Conservation (phyloP, 2,888 invertebrate genomes). For the Callyntrura guangdongensis region DNA sequence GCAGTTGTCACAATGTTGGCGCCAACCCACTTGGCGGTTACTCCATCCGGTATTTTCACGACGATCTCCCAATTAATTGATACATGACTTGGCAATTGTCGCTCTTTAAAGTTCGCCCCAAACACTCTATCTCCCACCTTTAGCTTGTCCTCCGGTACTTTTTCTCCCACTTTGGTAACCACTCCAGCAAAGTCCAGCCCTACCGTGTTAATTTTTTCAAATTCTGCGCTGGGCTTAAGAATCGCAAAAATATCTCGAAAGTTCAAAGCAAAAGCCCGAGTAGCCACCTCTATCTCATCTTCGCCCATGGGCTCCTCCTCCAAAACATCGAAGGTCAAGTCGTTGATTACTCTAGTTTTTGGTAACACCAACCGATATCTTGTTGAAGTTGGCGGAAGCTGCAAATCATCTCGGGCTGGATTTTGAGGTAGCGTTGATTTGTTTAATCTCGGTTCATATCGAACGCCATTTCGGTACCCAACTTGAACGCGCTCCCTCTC, state of each 20-base stretch:
- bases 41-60: background rate
- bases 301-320: background rate
- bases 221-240: slow-evolving; percentile 25
- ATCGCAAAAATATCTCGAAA: slow-evolving; percentile 45
- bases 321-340: slow-evolving; percentile 11
- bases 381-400: background rate
- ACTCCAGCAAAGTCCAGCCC: slow-evolving; percentile 45
- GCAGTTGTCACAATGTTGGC: slow-evolving; percentile 69
- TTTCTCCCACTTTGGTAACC: background rate
- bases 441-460: slow-evolving; percentile 29
- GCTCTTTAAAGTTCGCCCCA: background rate
- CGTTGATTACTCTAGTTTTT: background rate
- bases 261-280: slow-evolving; percentile 23
- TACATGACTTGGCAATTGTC: background rate
- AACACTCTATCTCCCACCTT: slow-evolving; percentile 4
- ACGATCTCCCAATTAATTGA: background rate
- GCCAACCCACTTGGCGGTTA: too few relatives aligned
- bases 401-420: background rate
- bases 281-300: slow-evolving; percentile 21
- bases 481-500: slow-evolving; percentile 34
- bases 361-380: slow-evolving; percentile 45
- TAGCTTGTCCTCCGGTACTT: background rate
- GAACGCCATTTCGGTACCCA: background rate
- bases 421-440: background rate
- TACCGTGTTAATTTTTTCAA: background rate